Evolutionary conservation across 2,888 invertebrate genomes (phyloP).

Genomic region (Cryptosula pallasiana): DNA sequence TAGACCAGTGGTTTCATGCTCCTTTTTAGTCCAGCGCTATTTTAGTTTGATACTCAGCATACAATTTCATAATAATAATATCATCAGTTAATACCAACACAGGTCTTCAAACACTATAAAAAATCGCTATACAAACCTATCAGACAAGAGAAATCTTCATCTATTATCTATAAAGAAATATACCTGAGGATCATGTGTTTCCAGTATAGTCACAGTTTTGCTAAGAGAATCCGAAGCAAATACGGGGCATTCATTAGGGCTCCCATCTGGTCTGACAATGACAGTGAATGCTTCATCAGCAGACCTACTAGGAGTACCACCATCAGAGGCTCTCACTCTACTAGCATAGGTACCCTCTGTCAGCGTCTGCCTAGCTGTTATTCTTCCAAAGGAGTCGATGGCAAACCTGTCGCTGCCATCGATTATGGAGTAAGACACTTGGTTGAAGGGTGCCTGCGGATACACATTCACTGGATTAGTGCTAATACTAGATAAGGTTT

Average conservation of each 20-base stretch:
- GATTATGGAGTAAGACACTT: background rate
- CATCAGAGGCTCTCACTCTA: constrained; percentile 4
- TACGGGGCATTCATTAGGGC: background rate
- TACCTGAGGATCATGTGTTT: constrained; percentile 21
- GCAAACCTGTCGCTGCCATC: constrained; percentile 5
- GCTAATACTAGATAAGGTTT: too few species aligned
- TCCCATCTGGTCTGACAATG: background rate
- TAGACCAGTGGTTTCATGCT: too few species aligned
- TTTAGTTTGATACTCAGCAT: too few species aligned
- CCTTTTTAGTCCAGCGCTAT: too few species aligned
- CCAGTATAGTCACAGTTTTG: constrained; percentile 14
- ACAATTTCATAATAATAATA: too few species aligned
- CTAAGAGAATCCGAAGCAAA: constrained; percentile 4
- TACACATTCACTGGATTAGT: background rate
- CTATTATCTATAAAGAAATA: too few species aligned
- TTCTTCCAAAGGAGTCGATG: background rate
- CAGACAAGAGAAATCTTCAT: too few species aligned
- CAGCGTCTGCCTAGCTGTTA: background rate
- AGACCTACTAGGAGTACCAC: constrained; percentile 3
- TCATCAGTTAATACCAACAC: background rate
- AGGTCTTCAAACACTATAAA: background rate
- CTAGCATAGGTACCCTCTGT: constrained; percentile 7
- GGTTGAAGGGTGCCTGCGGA: constrained; percentile 1
- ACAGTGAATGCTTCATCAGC: constrained; percentile 8
- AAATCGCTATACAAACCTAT: background rate